Evolutionary conservation across 2,113 vertebrate species (phyloP).

Genomic region (Pseudopodoces humilis): DNA sequence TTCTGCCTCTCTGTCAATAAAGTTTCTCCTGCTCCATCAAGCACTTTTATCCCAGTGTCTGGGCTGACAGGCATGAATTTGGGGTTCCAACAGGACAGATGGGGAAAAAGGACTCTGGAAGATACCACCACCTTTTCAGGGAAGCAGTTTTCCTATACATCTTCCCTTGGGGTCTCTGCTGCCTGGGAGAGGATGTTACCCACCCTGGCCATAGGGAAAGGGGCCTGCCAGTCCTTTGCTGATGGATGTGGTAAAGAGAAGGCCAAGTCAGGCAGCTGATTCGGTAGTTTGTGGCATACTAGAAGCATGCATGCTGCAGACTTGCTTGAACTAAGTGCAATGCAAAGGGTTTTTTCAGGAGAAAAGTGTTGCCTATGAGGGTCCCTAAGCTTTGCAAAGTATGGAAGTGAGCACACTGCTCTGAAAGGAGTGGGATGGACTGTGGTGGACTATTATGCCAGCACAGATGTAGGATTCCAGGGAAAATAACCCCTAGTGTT

Average conservation of each 20-base stretch:
- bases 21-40: background rate
- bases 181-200: background rate
- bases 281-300: background rate
- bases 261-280: background rate
- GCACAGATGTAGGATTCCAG: rapidly evolving
- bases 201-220: rapidly evolving
- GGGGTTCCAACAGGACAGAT: background rate
- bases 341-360: rapidly evolving
- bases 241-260: background rate
- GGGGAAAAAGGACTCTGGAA: background rate
- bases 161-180: background rate
- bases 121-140: background rate
- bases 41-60: background rate
- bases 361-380: background rate
- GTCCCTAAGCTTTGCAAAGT: background rate
- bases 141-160: background rate
- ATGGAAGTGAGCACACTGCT: background rate
- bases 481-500: background rate
- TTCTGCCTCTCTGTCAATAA: background rate
- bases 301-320: background rate
- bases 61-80: background rate
- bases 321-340: background rate
- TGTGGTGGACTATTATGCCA: background rate
- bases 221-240: background rate
- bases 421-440: background rate